These are phyloP conservation scores for Agrochola lychnidis DNA, from an alignment of 2,888 invertebrate genomes.

Conservation along the genomic window DNA sequence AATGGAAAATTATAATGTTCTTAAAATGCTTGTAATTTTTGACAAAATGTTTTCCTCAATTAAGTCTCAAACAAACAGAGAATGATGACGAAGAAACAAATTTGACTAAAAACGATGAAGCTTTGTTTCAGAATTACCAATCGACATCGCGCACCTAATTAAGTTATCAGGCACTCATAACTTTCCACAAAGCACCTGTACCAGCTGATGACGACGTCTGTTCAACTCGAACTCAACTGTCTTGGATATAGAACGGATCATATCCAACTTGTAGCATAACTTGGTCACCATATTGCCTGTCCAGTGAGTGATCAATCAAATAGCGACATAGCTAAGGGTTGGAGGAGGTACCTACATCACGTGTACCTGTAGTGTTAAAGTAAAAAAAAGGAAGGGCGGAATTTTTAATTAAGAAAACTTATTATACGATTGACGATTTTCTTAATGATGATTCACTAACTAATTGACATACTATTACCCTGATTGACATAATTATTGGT, in stretches of 20 bases:
- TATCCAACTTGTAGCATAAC: not conserved
- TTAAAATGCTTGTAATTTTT: not conserved
- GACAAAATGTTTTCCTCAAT: not conserved
- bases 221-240: not conserved
- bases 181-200: not conserved
- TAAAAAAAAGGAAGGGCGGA: too few species aligned
- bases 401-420: too few species aligned
- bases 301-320: too few species aligned
- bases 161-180: not conserved
- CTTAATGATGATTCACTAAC: too few species aligned
- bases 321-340: not conserved
- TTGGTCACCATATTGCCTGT: too few species aligned
- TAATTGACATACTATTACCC: too few species aligned
- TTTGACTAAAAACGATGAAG: not conserved
- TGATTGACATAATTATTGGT: too few species aligned
- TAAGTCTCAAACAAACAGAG: not conserved
- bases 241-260: not conserved
- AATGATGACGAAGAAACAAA: not conserved
- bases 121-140: not conserved
- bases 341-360: too few species aligned
- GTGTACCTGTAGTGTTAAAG: not conserved
- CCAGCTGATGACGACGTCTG: not conserved
- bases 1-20: not conserved
- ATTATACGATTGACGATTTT: too few species aligned
- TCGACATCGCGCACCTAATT: not conserved